Evolutionary conservation across 2,888 invertebrate species (phyloP), one percentile per base, ranked within the genome.

Genomic region (Drosophila macrospina): DNA sequence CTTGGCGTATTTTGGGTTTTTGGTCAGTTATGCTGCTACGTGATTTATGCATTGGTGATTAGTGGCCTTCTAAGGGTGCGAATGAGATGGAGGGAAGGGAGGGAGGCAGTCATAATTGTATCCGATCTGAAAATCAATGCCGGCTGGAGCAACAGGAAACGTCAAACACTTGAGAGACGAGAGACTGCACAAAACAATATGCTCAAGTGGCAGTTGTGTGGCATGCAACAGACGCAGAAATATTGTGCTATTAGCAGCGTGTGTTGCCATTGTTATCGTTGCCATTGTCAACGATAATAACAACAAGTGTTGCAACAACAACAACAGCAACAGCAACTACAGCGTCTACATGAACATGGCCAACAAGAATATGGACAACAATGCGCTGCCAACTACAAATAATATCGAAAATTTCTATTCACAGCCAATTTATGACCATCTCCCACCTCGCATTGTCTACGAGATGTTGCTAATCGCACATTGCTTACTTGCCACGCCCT

Each of bases 31-130:
- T 56, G 52, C 34, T 37, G 44, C 41, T 50, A 72, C 63, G 71
- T 85, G 82, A 86, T 68, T 82, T 78, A 65, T 68, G 72, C 54
- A 69, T 51, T 59, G 69, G 54, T 75, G 74, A 80, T 88, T 80
- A 72, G 66, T 66, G 51, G 34, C 45, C 45, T 47, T 41, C 62
- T 56, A 30, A 16, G 34, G 57, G 20, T 1, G 20, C 20, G 3
- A 3, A 20, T 20, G 20, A 1, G 20, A 20, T 20, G 1, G 20
- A 3, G 20, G 20, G 20, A 20, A 3, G 20, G 2, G 20, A 20
- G 20, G 20, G 16, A 28, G 37, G 61, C 51, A 24, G 50, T 7
- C 59, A 63, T 78, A 74, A 77, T 64, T 77, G 67, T 63, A 48
- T 44, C 7, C 45, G 47, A 44, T 71, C 47, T 45, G 52, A 54